Evolutionary conservation across 2,113 vertebrate species (phyloP).

Genomic region (Antennarius striatus): DNA sequence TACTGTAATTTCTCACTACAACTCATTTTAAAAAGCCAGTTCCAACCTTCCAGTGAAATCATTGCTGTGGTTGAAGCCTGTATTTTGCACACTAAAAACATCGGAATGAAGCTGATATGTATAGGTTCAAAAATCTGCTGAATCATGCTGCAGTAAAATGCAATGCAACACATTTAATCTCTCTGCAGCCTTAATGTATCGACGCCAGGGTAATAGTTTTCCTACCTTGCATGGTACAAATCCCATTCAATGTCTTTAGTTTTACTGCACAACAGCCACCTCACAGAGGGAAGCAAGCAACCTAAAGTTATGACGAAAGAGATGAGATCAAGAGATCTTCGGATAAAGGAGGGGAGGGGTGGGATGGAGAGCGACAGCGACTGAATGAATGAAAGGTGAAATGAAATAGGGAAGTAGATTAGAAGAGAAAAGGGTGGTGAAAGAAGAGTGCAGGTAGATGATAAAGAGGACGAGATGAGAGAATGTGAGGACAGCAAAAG

Average conservation of each 20-base stretch:
- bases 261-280: neutral
- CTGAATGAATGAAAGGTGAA: neutral
- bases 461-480: neutral
- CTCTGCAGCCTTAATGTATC: neutral
- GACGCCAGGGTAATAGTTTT: neutral
- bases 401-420: neutral
- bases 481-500: too few relatives aligned
- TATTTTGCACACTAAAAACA: slow-evolving; percentile 78
- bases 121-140: slow-evolving; percentile 21
- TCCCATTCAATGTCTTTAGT: slow-evolving; percentile 66
- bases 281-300: slow-evolving; percentile 4
- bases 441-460: neutral
- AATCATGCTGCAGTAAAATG: slow-evolving; percentile 47
- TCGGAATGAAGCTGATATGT: slow-evolving; percentile 5
- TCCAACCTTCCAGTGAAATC: slow-evolving; percentile 83
- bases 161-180: slow-evolving; percentile 28
- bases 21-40: slow-evolving; percentile 82
- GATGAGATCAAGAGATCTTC: too few relatives aligned
- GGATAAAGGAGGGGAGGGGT: slow-evolving; percentile 30
- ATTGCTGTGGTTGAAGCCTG: slow-evolving; percentile 78
- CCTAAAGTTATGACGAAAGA: neutral
- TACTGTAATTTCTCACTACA: slow-evolving; percentile 73
- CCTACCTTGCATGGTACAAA: slow-evolving; percentile 85
- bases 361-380: slow-evolving; percentile 32
- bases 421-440: neutral